These are phyloP conservation scores for Parauchenoglanis ngamensis DNA, from an alignment of 2,797 vertebrate genomes.

Conservation along the genomic window DNA sequence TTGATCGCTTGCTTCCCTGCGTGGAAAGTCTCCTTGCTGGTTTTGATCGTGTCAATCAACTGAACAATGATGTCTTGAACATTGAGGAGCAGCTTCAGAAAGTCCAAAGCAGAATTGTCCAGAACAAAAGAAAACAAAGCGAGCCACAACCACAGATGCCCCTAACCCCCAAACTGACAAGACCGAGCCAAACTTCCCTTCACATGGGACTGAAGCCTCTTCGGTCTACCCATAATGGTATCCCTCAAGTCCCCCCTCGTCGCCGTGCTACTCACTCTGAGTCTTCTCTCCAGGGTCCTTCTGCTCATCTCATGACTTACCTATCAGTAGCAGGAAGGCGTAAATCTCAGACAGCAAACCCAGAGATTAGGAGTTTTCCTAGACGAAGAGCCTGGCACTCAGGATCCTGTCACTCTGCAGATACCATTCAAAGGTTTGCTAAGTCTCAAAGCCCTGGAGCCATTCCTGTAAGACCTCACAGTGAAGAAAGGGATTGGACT, in stretches of 20 bases:
- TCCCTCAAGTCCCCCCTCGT: conserved; percentile 34
- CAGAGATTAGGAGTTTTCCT: conserved; percentile 37
- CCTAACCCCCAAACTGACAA: conserved; percentile 38
- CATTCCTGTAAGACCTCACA: conserved; percentile 64
- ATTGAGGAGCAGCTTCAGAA: conserved; percentile 72
- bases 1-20: conserved; percentile 70
- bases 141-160: conserved; percentile 19
- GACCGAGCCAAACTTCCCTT: conserved; percentile 52
- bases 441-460: conserved; percentile 43
- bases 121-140: conserved; percentile 39
- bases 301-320: conserved; percentile 28
- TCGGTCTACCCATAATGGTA: conserved; percentile 30
- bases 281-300: conserved; percentile 52
- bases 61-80: conserved; percentile 68
- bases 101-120: conserved; percentile 58
- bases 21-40: conserved; percentile 66
- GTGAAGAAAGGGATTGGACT: conserved; percentile 66
- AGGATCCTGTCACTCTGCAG: conserved; percentile 75
- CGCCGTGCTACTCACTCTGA: conserved; percentile 67
- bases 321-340: conserved; percentile 5
- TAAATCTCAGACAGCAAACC: conserved; percentile 27
- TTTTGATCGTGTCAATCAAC: conserved; percentile 75
- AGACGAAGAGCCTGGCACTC: conserved; percentile 74
- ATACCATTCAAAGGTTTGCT: conserved; percentile 63
- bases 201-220: conserved; percentile 36